Percentiles rank a stretch among this genome's conserved stretches.
These are phyloP conservation scores for Cyaniris semiargus DNA, from an alignment of 2,888 invertebrate genomes.

Conservation along the genomic window DNA sequence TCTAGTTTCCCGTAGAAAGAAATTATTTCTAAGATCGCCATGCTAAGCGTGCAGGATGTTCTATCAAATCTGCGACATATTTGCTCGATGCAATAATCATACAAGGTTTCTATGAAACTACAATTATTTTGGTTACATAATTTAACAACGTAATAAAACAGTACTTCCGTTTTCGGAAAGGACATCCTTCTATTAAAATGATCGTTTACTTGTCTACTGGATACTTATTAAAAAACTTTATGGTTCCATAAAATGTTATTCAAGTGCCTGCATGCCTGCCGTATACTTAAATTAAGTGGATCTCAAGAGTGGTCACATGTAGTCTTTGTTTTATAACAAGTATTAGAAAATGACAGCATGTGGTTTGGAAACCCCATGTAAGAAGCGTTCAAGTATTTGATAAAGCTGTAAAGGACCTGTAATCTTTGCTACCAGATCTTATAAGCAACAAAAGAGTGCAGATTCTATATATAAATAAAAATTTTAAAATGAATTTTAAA, in stretches of 20 bases:
- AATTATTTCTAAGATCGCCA: too few species aligned
- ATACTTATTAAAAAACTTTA: neutral
- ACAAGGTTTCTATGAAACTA: too few species aligned
- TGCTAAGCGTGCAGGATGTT: too few species aligned
- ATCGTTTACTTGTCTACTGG: neutral
- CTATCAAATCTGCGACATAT: too few species aligned
- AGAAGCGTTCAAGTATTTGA: too few species aligned
- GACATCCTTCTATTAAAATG: neutral
- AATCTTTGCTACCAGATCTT: too few species aligned
- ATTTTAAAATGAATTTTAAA: too few species aligned
- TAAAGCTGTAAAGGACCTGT: too few species aligned
- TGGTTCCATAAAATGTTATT: neutral
- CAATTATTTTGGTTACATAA: neutral
- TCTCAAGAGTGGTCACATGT: neutral
- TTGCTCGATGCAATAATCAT: too few species aligned
- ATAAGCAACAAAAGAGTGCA: too few species aligned
- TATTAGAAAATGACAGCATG: neutral
- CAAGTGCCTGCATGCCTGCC: neutral
- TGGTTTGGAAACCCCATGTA: neutral
- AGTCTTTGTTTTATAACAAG: neutral
- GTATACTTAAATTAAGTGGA: neutral
- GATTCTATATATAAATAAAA: too few species aligned
- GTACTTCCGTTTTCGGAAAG: neutral
- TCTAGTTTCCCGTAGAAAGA: too few species aligned
- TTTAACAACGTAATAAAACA: neutral